Evolutionary conservation across 2,797 vertebrate genomes (phyloP), one percentile per base, ranked within the genome.

Genomic region (Micropoecilia bifurca): DNA sequence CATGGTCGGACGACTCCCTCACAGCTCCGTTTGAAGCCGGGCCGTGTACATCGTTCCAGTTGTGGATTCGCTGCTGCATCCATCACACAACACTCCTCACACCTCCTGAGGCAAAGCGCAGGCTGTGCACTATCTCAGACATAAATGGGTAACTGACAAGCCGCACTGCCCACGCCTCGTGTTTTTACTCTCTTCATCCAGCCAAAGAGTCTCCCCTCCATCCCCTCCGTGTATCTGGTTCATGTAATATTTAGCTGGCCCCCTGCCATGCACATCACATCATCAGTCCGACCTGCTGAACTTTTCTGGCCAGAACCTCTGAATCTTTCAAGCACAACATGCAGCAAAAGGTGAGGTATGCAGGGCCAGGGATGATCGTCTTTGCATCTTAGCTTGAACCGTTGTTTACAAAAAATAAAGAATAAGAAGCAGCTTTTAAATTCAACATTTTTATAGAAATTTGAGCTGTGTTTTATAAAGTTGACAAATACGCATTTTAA

Each of bases 241-340:
- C 79, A 80, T 89, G 88, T 89, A 82, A 83, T 84, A 86, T 90
- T 80, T 83, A 75, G 53, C 48, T 83, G 82, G 85, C 79, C 83
- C 73, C 33, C 75, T 63, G 82, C 82, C 80, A 25, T 0, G 76
- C 75, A 79, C 81, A 88, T 80, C 68, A 74, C 85, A 84, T 84
- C 63, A 3, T 79, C 83, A 53, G 22, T 25, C 48, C 82, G 83
- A 81, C 87, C 85, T 83, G 80, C 81, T 90, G 89, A 91, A 85
- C 85, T 89, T 88, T 90, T 89, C 79, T 13, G 63, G 81, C 79
- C 86, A 69, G 71, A 92, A 80, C 66, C 76, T 87, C 84, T 71
- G 81, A 90, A 83, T 84, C 81, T 82, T 77, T 90, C 83, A 90
- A 85, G 84, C 80, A n/a, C 88, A 76, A 88, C 78, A 80, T 86